These are phyloP conservation scores for Scylla paramamosain DNA, from an alignment of 1,140 invertebrate genomes.

Conservation along the genomic window DNA sequence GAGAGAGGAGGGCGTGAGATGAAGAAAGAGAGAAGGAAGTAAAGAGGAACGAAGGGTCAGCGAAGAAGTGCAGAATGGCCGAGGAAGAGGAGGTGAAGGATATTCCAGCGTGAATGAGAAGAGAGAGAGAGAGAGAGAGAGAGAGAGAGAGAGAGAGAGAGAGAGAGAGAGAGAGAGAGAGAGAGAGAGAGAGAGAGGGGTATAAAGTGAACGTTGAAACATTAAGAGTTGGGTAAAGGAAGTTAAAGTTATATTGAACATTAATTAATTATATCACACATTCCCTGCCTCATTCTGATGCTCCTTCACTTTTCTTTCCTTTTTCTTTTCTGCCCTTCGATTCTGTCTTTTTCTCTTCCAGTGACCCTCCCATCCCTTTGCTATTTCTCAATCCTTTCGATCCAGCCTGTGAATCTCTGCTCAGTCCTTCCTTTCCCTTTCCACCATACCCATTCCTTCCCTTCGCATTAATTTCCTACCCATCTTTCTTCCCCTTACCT, in stretches of 20 bases:
- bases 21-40: constrained; percentile 9
- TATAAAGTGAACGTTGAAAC: background rate
- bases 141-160: constrained; percentile 20
- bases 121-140: constrained; percentile 18
- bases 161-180: constrained; percentile 20
- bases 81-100: background rate
- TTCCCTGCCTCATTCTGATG: background rate
- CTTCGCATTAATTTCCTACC: background rate
- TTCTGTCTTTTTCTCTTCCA: background rate
- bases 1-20: constrained; percentile 8
- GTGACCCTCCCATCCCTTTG: background rate
- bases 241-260: too few relatives aligned
- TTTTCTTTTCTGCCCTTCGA: background rate
- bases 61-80: background rate
- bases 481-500: background rate
- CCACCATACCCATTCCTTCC: background rate
- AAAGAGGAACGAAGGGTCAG: background rate
- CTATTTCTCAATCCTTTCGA: too few relatives aligned
- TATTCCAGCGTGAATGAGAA: background rate
- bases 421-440: background rate
- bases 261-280: background rate
- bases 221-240: background rate
- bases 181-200: background rate
- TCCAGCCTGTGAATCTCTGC: too few relatives aligned
- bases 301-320: background rate